Evolutionary conservation across 2,888 invertebrate species (phyloP).

Genomic region (Kuschelorhynchus macadamiae): DNA sequence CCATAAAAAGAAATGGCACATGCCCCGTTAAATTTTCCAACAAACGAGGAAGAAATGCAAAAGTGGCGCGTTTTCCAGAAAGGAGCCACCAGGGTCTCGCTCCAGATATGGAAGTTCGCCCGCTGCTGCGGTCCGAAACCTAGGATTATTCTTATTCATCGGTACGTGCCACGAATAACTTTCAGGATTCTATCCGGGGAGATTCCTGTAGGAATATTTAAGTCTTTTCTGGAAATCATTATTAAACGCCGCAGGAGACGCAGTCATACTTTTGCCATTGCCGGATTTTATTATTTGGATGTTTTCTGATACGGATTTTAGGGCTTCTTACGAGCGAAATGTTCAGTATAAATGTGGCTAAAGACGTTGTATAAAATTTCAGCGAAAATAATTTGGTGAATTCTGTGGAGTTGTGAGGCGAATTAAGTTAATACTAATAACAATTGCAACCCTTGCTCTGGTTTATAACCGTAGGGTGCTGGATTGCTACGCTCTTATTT

Average conservation of each 20-base stretch:
- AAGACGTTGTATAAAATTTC: too few species aligned
- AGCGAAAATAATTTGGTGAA: too few species aligned
- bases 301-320: too few species aligned
- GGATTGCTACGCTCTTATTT: too few species aligned
- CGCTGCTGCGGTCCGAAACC: conserved; percentile 52
- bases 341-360: too few species aligned
- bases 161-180: conserved; percentile 59
- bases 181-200: conserved; percentile 54
- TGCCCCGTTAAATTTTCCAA: conserved; percentile 23
- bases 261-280: conserved; percentile 11
- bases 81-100: conserved; percentile 32
- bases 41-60: conserved; percentile 40
- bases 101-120: conserved; percentile 46
- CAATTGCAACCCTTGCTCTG: too few species aligned
- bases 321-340: too few species aligned
- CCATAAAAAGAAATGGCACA: too few species aligned
- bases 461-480: too few species aligned
- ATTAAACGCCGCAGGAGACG: conserved; percentile 5
- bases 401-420: too few species aligned
- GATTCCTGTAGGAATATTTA: conserved; percentile 30
- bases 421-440: too few species aligned
- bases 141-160: conserved; percentile 59
- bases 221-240: conserved; percentile 5
- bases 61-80: conserved; percentile 16
- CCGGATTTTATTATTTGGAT: too few species aligned